Percentiles rank a stretch among this genome's conserved stretches.
Evolutionary conservation across 1,140 invertebrate species (phyloP).

Genomic region (Drosophila chauvacae): DNA sequence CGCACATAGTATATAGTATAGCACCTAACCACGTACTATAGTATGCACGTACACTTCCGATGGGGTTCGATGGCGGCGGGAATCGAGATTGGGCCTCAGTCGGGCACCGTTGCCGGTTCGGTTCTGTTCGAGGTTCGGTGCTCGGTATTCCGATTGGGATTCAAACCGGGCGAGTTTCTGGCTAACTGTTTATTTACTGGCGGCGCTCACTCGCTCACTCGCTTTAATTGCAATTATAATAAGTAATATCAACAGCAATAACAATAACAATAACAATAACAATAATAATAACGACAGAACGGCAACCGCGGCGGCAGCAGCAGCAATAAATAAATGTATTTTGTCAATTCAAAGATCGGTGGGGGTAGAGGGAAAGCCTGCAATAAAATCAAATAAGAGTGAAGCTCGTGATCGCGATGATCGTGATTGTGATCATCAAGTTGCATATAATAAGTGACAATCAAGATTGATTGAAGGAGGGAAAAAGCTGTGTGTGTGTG

Average conservation of each 20-base stretch:
- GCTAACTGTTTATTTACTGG: conserved; percentile 29
- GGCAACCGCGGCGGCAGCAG: neutral
- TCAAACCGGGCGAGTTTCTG: neutral
- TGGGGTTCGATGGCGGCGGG: conserved; percentile 24
- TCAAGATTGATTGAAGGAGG: conserved; percentile 21
- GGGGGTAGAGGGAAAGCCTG: neutral
- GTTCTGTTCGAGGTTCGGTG: conserved; percentile 45
- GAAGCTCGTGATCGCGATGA: conserved; percentile 41
- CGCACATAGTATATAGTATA: neutral
- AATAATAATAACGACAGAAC: conserved; percentile 8
- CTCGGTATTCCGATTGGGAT: conserved; percentile 19
- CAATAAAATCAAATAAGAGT: conserved; percentile 44
- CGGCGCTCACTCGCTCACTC: conserved; percentile 17
- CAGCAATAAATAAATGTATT: conserved; percentile 63
- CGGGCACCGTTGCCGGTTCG: conserved; percentile 54
- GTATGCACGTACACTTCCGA: conserved; percentile 16
- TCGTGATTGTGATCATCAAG: conserved; percentile 36
- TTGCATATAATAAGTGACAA: conserved; percentile 2
- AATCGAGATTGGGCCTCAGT: conserved; percentile 40
- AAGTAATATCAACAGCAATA: conserved; percentile 50
- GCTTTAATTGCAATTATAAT: conserved; percentile 73
- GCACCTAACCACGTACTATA: neutral
- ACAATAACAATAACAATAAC: conserved; percentile 21
- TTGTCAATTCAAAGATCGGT: conserved; percentile 56
- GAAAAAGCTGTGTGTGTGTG: conserved; percentile 4